phyloP scores from a whole-genome alignment of 2,888 invertebrate species.

The Idaea aversata region DNA sequence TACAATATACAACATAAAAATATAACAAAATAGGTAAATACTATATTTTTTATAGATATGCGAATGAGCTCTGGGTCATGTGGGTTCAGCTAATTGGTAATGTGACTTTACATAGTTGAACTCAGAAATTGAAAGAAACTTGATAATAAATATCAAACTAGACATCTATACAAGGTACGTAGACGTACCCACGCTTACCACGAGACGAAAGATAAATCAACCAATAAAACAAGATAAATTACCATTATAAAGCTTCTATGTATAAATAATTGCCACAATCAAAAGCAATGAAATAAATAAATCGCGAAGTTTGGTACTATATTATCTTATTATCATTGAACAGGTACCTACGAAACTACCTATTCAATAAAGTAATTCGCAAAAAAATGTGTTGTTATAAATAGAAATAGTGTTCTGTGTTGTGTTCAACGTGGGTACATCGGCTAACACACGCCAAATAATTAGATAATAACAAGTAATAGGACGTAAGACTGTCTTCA shows the following conservation, averaged over 20 bases:
- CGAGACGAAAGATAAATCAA: neutral
- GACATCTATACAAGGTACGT: neutral
- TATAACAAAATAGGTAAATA: no score
- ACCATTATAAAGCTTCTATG: neutral
- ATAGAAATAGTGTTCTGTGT: constrained; percentile 38
- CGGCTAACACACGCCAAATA: constrained; percentile 47
- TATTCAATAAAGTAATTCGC: constrained; percentile 39
- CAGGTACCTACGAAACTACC: constrained; percentile 28
- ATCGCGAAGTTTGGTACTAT: constrained; percentile 22
- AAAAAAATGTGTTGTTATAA: constrained; percentile 54
- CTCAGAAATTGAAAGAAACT: no score
- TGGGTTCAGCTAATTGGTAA: no score
- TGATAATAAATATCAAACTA: neutral
- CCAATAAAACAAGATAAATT: neutral
- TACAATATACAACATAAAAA: no score
- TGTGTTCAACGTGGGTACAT: constrained; percentile 35
- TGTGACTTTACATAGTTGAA: no score
- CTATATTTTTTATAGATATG: no score
- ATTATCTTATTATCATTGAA: constrained; percentile 40
- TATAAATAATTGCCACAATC: neutral
- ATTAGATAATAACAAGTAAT: constrained; percentile 23
- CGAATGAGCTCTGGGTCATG: no score
- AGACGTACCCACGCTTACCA: neutral
- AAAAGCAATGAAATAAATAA: constrained; percentile 1
- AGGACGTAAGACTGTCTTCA: constrained; percentile 27